Evolutionary conservation across 2,888 invertebrate species (phyloP).

Genomic region (Harmothoe impar): DNA sequence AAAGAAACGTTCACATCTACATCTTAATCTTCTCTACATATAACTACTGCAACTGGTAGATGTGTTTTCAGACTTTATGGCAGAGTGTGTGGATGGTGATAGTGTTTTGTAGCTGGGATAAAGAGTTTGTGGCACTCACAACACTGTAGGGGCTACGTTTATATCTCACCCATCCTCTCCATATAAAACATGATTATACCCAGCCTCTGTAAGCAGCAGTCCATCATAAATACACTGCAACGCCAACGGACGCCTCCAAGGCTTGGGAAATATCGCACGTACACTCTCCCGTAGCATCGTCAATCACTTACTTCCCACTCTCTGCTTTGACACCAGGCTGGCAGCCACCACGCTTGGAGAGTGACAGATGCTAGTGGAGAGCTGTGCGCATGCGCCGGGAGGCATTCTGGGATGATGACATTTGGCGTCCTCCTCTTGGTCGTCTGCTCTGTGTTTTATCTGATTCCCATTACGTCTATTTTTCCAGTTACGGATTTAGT

Average conservation of each 20-base stretch:
- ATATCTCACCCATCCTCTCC: not conserved
- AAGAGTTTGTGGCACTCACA: not conserved
- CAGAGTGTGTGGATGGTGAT: not conserved
- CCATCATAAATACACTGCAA: conserved; percentile 6
- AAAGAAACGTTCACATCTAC: no score
- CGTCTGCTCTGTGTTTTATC: no score
- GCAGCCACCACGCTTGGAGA: not conserved
- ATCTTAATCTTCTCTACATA: no score
- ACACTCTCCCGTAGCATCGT: no score
- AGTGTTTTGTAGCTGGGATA: conserved; percentile 8
- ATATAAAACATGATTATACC: not conserved
- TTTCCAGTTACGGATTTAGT: no score
- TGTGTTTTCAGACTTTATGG: no score
- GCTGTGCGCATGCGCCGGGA: not conserved
- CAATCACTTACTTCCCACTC: no score
- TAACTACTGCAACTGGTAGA: no score
- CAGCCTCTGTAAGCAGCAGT: not conserved
- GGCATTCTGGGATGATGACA: not conserved
- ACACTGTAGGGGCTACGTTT: not conserved
- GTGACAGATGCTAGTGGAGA: not conserved
- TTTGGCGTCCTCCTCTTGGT: not conserved
- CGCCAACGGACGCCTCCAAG: no score
- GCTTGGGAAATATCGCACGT: no score
- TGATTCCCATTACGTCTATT: no score
- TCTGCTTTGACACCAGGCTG: no score